These are phyloP conservation scores for Erpetoichthys calabaricus DNA, from an alignment of 2,797 vertebrate species.

Conservation along the genomic window DNA sequence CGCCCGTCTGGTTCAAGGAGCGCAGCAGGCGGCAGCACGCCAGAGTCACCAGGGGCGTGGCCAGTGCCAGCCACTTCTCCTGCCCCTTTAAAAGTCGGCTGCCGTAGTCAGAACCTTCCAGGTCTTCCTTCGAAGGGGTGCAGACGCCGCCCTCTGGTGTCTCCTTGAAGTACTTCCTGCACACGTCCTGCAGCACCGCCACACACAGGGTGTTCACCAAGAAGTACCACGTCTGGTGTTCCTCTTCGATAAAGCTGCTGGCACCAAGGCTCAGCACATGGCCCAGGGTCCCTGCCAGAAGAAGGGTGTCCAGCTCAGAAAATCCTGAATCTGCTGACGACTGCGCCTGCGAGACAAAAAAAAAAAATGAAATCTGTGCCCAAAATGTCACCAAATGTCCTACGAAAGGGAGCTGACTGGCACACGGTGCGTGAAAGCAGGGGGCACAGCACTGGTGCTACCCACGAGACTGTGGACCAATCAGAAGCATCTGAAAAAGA, in stretches of 20 bases:
- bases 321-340: constrained; percentile 32
- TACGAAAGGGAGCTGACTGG: too few relatives aligned
- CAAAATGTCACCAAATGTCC: too few relatives aligned
- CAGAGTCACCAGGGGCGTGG: constrained; percentile 67
- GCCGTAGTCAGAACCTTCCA: constrained; percentile 9
- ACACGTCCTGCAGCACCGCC: constrained; percentile 70
- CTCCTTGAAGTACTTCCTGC: constrained; percentile 57
- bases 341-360: constrained; percentile 26
- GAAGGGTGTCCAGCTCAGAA: constrained; percentile 70
- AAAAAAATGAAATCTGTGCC: neutral
- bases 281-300: constrained; percentile 64
- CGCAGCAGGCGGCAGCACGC: constrained; percentile 77
- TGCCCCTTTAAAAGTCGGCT: constrained; percentile 18
- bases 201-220: constrained; percentile 80
- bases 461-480: too few relatives aligned
- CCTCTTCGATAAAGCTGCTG: constrained; percentile 92
- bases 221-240: constrained; percentile 96
- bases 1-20: constrained; percentile 83
- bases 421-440: too few relatives aligned
- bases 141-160: neutral
- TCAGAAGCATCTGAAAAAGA: too few relatives aligned
- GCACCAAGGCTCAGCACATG: constrained; percentile 77
- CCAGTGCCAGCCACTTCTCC: constrained; percentile 68
- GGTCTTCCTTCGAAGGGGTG: constrained; percentile 12
- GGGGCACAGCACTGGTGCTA: too few relatives aligned